phyloP scores from a whole-genome alignment of 2,797 vertebrate genomes.

The Gallinago nigripennis region DNA sequence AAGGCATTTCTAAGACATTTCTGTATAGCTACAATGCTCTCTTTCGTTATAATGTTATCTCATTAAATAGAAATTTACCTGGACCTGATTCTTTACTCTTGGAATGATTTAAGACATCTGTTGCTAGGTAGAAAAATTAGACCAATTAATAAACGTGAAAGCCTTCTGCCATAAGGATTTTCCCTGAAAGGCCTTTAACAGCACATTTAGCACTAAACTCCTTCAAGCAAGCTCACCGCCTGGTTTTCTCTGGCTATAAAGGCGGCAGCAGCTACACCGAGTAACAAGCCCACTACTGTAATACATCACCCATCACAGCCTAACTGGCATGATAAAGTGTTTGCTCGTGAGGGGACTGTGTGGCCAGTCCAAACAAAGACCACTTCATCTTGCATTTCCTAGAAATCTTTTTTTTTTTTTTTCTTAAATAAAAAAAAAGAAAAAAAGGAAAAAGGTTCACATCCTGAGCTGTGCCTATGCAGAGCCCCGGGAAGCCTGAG shows the following conservation, averaged over 20 bases:
- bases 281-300: conserved; percentile 63
- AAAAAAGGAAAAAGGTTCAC: not conserved
- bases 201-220: not conserved
- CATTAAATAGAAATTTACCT: not conserved
- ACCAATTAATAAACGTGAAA: not conserved
- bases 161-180: not conserved
- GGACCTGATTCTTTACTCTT: not conserved
- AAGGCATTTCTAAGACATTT: not conserved
- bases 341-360: conserved; percentile 50
- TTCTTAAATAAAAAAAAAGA: not conserved
- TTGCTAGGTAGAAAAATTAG: not conserved
- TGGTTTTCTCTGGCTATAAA: not conserved
- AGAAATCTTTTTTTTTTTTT: conserved; percentile 49
- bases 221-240: not conserved
- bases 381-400: conserved; percentile 72
- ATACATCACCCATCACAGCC: conserved; percentile 53
- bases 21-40: not conserved
- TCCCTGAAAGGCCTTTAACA: not conserved
- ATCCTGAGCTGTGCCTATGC: not conserved
- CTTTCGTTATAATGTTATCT: rapidly evolving
- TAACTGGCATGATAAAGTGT: conserved; percentile 59
- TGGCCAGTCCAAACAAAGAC: conserved; percentile 64
- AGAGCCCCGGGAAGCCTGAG: not conserved
- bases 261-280: conserved; percentile 17
- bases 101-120: not conserved